These are phyloP conservation scores for Gnatocerus cornutus DNA, from an alignment of 2,888 invertebrate species.

Conservation along the genomic window DNA sequence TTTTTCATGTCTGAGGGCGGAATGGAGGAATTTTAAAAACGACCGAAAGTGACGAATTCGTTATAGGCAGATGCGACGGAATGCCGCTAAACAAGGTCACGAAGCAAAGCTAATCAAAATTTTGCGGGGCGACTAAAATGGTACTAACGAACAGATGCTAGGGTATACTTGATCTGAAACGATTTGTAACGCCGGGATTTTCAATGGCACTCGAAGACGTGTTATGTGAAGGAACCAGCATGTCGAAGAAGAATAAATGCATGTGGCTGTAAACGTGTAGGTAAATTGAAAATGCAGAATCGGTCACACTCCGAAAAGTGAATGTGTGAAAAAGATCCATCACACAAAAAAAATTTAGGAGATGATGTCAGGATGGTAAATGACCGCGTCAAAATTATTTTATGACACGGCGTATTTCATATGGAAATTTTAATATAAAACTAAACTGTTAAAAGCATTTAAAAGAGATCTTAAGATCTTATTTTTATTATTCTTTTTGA, in stretches of 20 bases:
- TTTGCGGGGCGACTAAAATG: conserved; percentile 63
- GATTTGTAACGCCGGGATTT: conserved; percentile 65
- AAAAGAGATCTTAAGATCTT: too few relatives aligned
- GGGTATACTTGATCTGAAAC: conserved; percentile 56
- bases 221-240: conserved; percentile 54
- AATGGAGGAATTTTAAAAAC: conserved; percentile 15
- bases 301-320: conserved; percentile 4
- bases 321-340: not conserved
- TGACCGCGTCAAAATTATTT: too few relatives aligned
- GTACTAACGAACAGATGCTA: conserved; percentile 60
- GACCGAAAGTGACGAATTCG: conserved; percentile 61
- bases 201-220: conserved; percentile 59
- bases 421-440: too few relatives aligned
- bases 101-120: conserved; percentile 66
- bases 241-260: conserved; percentile 23
- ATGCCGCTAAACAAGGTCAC: conserved; percentile 62
- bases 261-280: not conserved
- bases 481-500: too few relatives aligned
- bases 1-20: conserved; percentile 3
- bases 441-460: too few relatives aligned
- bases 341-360: not conserved
- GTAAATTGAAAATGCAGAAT: conserved; percentile 9
- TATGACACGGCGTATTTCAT: too few relatives aligned
- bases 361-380: not conserved
- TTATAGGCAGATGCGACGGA: conserved; percentile 66